These are phyloP conservation scores for Erpobdella octoculata DNA, from an alignment of 2,888 invertebrate species.

Conservation along the genomic window DNA sequence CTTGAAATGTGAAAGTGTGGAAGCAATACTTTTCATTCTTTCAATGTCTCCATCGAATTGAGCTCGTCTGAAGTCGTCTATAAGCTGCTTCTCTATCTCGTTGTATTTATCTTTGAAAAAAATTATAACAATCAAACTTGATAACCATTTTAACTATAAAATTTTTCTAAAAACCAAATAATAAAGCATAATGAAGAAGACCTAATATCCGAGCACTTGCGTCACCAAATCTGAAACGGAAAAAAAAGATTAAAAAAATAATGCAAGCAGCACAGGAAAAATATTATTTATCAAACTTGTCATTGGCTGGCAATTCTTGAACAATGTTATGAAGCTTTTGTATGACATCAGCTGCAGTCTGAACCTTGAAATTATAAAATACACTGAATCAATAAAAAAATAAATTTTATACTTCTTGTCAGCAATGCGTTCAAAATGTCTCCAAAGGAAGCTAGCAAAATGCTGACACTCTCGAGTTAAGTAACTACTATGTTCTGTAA, in stretches of 20 bases:
- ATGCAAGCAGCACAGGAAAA: not conserved
- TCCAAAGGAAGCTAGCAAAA: too few species aligned
- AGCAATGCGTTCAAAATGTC: too few species aligned
- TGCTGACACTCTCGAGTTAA: too few species aligned
- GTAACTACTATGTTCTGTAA: too few species aligned
- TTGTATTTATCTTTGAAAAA: conserved; percentile 55
- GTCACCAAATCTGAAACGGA: not conserved
- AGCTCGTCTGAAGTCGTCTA: conserved; percentile 85
- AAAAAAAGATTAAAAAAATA: not conserved
- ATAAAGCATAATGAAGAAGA: not conserved
- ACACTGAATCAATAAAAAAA: too few species aligned
- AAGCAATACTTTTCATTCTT: conserved; percentile 86
- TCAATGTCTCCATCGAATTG: conserved; percentile 72
- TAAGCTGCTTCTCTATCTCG: conserved; percentile 58
- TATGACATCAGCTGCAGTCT: conserved; percentile 92
- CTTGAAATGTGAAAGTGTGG: conserved; percentile 85
- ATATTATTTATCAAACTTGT: conserved; percentile 25
- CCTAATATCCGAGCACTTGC: not conserved
- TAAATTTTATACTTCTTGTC: not conserved
- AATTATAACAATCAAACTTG: too few species aligned
- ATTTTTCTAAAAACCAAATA: too few species aligned
- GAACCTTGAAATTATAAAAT: conserved; percentile 58
- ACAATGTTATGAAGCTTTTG: conserved; percentile 90
- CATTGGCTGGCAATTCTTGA: conserved; percentile 75
- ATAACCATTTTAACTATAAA: too few species aligned